Conservation (phyloP, 2,888 invertebrate species). For the Teinopalpus imperialis region DNA sequence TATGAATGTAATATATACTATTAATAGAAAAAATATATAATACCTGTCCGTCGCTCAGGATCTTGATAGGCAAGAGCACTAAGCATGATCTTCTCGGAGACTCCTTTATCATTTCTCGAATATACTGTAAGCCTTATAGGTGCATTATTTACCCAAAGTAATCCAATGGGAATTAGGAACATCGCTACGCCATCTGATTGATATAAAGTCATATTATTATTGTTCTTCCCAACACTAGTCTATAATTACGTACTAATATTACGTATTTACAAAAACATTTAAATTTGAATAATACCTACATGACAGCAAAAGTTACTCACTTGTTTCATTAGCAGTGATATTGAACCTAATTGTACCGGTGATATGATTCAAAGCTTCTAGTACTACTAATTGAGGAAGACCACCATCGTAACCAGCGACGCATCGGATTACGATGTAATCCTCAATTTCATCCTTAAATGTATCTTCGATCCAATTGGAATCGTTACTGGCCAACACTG, state of each 20-base stretch:
- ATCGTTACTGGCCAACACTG: constrained; percentile 84
- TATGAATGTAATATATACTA: no score
- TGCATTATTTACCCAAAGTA: constrained; percentile 80
- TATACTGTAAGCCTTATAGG: constrained; percentile 63
- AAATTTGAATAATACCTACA: no score
- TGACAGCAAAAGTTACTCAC: constrained; percentile 40
- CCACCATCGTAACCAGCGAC: constrained; percentile 95
- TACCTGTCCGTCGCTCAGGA: constrained; percentile 92
- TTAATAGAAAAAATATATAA: no score
- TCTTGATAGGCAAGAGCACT: constrained; percentile 93
- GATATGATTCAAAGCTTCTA: constrained; percentile 90
- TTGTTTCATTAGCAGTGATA: constrained; percentile 83
- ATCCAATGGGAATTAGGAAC: constrained; percentile 80
- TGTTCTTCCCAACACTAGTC: no score
- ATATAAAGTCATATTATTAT: no score
- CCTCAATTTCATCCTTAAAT: constrained; percentile 55
- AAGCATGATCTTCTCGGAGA: constrained; percentile 89
- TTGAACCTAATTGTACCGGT: constrained; percentile 87
- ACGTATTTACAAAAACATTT: no score
- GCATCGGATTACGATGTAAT: constrained; percentile 89
- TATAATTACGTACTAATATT: no score
- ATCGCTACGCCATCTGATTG: constrained; percentile 67
- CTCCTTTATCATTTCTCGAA: constrained; percentile 92
- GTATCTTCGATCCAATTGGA: constrained; percentile 75
- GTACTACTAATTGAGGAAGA: constrained; percentile 90